Evolutionary conservation across 1,140 invertebrate species (phyloP).

Genomic region (Saccostrea cuccullata): DNA sequence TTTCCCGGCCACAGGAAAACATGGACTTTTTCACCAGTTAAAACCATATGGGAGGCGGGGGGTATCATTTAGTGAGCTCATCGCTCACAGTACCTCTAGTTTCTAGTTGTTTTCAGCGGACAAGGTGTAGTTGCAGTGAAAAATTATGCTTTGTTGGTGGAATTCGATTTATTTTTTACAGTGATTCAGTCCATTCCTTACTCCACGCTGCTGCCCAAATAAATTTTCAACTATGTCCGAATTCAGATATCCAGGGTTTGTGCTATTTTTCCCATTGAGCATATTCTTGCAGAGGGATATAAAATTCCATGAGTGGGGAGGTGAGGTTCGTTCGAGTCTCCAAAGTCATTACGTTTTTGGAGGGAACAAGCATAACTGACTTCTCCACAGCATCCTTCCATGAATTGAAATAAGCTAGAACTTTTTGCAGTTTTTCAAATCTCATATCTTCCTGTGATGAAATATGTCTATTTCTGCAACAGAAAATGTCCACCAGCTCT

Average conservation of each 20-base stretch:
- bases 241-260: conserved; percentile 45
- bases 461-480: conserved; percentile 37
- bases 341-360: conserved; percentile 40
- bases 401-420: conserved; percentile 32
- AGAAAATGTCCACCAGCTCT: conserved; percentile 37
- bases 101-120: conserved; percentile 15
- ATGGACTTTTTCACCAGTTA: too few relatives aligned
- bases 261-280: conserved; percentile 25
- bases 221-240: conserved; percentile 42
- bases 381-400: conserved; percentile 35
- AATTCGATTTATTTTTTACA: conserved; percentile 47
- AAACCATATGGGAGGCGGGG: too few relatives aligned
- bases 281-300: conserved; percentile 37
- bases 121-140: conserved; percentile 49
- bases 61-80: too few relatives aligned
- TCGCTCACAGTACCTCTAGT: too few relatives aligned
- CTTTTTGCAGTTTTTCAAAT: conserved; percentile 20
- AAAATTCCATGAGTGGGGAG: conserved; percentile 40
- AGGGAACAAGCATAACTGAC: background rate
- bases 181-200: conserved; percentile 48
- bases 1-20: too few relatives aligned
- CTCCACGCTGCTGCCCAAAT: conserved; percentile 44
- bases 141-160: conserved; percentile 43
- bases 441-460: conserved; percentile 20
- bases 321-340: conserved; percentile 43